Evolutionary conservation across 2,797 vertebrate species (phyloP), one percentile per base, ranked within the genome.

Genomic region (Eutrigla gurnardus): DNA sequence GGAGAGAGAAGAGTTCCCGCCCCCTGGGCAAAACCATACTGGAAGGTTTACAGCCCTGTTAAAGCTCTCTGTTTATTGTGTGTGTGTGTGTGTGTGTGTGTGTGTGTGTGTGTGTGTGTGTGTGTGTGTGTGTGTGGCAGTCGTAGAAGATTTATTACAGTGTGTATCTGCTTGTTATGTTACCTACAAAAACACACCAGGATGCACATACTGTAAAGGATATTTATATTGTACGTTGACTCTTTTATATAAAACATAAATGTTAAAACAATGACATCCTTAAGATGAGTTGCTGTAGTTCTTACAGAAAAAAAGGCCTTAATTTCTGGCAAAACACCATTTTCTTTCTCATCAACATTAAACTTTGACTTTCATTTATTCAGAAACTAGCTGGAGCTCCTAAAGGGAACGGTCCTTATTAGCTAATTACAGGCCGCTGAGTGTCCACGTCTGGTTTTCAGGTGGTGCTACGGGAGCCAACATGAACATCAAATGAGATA

Each of bases 381-480:
- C 36, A 36, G 7, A 69, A 70, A 64, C 45, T 4, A 60, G 7
- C 14, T 7, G 32, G 33, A 40, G 36, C 55, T 47, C 15, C 17
- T 55, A 3, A 65, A 55, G 14, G 65, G 36, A 72, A 35, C 17
- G 1, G 13, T 33, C 10, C 8, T 59, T 18, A 25, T 25, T 5
- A 15, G 25, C 33, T 88, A 84, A 91, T 92, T 71, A 89, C 70
- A 88, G 82, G 68, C 63, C 36, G 50, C 12, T 9, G 46, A 62
- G 35, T 1, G 10, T 57, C 58, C 33, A 36, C 8, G 18, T 81
- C 81, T 82, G 84, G 33, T 81, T 93, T 88, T 83, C 81, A 89
- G 84, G 73, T 88, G 82, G 80, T 67, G 43, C 55, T 25, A 10
- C n/a, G 17, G 49, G 66, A 73, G 50, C 4, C 14, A 60, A 43